phyloP scores from a whole-genome alignment of 2,797 vertebrate species.

The Schizothorax lantsangensis region DNA sequence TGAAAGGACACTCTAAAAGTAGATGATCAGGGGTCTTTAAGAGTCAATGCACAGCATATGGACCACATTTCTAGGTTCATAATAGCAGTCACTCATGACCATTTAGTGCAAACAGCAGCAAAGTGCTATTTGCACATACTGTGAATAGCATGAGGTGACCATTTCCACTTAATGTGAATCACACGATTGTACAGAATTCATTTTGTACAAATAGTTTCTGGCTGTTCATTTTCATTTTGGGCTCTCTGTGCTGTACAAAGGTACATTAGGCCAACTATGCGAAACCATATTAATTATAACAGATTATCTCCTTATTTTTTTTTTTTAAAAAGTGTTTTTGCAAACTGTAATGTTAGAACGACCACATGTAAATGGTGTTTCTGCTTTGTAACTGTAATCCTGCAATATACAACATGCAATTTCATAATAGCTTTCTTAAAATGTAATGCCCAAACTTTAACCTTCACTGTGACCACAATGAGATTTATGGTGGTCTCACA shows the following conservation, averaged over 20 bases:
- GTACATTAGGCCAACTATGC: slow-evolving; percentile 23
- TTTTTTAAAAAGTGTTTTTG: not conserved
- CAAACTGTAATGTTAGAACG: not conserved
- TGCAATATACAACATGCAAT: slow-evolving; percentile 3
- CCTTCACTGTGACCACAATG: not conserved
- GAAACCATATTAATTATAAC: not conserved
- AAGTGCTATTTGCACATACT: slow-evolving; percentile 35
- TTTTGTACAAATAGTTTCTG: slow-evolving; percentile 27
- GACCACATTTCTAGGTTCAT: slow-evolving; percentile 19
- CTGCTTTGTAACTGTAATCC: not conserved
- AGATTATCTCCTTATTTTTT: not conserved
- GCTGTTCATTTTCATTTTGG: slow-evolving; percentile 27
- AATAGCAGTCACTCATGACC: slow-evolving; percentile 35
- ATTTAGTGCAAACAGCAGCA: slow-evolving; percentile 39
- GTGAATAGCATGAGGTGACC: slow-evolving; percentile 48
- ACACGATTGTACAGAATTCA: slow-evolving; percentile 9
- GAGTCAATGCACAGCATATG: slow-evolving; percentile 26
- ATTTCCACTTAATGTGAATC: slow-evolving; percentile 34
- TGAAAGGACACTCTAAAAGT: slow-evolving; percentile 17
- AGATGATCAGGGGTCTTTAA: slow-evolving; percentile 21
- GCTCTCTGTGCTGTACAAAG: not conserved
- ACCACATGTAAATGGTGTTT: not conserved
- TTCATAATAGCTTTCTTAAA: not conserved
- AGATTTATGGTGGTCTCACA: not conserved
- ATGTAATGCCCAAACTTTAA: not conserved